Base-by-base conservation (phyloP, 2,797 vertebrate genomes). In the Anabacerthia variegaticeps region DNA sequence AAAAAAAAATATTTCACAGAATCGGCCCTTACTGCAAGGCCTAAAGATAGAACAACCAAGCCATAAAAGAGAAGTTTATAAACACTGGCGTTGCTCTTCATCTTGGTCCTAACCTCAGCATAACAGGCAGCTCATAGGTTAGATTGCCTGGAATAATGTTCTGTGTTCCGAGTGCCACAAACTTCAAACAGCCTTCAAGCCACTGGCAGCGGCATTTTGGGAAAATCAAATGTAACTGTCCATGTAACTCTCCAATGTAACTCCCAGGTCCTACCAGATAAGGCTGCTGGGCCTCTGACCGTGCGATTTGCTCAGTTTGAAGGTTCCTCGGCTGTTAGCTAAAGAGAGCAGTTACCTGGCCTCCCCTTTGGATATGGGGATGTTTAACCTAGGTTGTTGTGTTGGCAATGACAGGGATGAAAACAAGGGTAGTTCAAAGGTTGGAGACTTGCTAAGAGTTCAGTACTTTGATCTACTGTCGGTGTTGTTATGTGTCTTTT, bases 401-500 rank as follows among this genome's bases (percentile, higher is more conserved):
- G 85, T 71, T 97, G 95, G 96, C 97, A 97, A 91, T 95, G 95
- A 92, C 92, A 96, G 96, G 93, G 96, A 95, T 97, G 92, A 97
- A 97, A 96, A 96, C 95, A 96, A 91, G 95, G 90, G 88, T 95
- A 87, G 97, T 97, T 97, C 97, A 98, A 98, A 98, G 97, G 98
- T 97, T 97, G 97, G 88, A 80, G 82, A 88, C 95, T 96, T 90
- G 95, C 97, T 96, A 96, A 93, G 95, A 97, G 95, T 97, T 92
- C 97, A 97, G 97, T 96, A 97, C 97, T 98, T 98, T 98, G 98
- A 98, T 98, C 97, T 95, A 91, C 92, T 97, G 93, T 94, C 67
- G 34, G 88, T 91, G 96, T 88, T 95, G 94, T 94, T 97, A 82
- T 76, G 80, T 91, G 97, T 93, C 94, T 95, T 96, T 94, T 97